Percentiles rank a stretch among this genome's conserved stretches.
Conservation (phyloP, 2,113 vertebrate species). For the Grantiella picta region DNA sequence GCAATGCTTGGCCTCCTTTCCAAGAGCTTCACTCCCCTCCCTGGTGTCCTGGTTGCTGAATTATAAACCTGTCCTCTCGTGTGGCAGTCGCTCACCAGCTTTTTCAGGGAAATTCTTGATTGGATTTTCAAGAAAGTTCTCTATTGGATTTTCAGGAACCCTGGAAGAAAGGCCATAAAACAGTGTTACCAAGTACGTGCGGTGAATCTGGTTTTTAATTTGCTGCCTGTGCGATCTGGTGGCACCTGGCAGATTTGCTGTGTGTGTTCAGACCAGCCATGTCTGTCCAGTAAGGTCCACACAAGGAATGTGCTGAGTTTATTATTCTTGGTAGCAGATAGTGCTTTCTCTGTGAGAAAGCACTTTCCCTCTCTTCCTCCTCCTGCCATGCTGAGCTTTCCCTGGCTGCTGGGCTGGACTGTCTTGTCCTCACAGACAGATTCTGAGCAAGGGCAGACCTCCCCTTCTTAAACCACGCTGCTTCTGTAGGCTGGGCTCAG, state of each 20-base stretch:
- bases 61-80: background rate
- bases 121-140: background rate
- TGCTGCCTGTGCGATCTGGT: background rate
- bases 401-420: background rate
- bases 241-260: background rate
- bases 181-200: background rate
- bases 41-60: background rate
- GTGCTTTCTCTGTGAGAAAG: background rate
- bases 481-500: background rate
- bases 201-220: background rate
- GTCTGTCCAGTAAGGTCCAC: background rate
- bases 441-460: background rate
- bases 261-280: background rate
- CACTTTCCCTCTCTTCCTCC: background rate
- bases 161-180: background rate
- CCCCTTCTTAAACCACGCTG: background rate
- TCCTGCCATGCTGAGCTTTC: background rate
- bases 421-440: background rate
- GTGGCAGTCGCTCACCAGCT: background rate
- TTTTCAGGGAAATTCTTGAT: background rate
- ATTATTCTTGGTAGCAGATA: background rate
- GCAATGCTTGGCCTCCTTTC: background rate
- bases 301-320: background rate
- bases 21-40: background rate
- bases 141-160: background rate